Conservation (phyloP, 1,140 invertebrate species). For the Halesus radiatus region DNA sequence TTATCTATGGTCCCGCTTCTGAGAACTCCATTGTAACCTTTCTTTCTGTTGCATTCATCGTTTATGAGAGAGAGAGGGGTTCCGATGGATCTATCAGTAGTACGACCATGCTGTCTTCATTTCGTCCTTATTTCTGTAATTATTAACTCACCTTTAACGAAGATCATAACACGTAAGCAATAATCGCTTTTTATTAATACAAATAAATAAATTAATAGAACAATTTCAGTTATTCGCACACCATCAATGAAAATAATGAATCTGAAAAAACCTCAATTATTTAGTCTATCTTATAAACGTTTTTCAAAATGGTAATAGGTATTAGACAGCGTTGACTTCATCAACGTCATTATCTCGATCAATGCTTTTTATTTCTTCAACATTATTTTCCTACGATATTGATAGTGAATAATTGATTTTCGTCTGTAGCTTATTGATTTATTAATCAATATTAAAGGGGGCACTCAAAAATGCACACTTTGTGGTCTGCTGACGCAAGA, state of each 20-base stretch:
- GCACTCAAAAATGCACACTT: too few relatives aligned
- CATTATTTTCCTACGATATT: too few relatives aligned
- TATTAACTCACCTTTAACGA: conserved; percentile 42
- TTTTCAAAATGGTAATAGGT: too few relatives aligned
- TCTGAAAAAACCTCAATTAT: background rate
- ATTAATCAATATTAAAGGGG: conserved; percentile 23
- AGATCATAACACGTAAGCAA: conserved; percentile 54
- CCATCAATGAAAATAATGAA: background rate
- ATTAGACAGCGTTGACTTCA: too few relatives aligned
- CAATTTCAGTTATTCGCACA: background rate
- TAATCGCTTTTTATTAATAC: conserved; percentile 47
- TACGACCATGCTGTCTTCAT: too few relatives aligned
- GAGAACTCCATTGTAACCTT: conserved; percentile 5
- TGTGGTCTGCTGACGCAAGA: too few relatives aligned
- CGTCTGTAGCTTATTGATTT: background rate
- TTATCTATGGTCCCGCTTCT: background rate
- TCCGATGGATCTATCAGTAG: too few relatives aligned
- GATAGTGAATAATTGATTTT: background rate
- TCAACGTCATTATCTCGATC: too few relatives aligned
- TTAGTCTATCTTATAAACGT: too few relatives aligned
- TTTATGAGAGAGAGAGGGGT: too few relatives aligned
- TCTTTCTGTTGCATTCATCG: background rate
- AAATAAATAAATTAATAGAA: conserved; percentile 9
- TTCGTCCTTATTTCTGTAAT: too few relatives aligned
- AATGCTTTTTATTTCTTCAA: too few relatives aligned